Evolutionary conservation across 2,797 vertebrate genomes (phyloP).

Genomic region (Ara ararauna): DNA sequence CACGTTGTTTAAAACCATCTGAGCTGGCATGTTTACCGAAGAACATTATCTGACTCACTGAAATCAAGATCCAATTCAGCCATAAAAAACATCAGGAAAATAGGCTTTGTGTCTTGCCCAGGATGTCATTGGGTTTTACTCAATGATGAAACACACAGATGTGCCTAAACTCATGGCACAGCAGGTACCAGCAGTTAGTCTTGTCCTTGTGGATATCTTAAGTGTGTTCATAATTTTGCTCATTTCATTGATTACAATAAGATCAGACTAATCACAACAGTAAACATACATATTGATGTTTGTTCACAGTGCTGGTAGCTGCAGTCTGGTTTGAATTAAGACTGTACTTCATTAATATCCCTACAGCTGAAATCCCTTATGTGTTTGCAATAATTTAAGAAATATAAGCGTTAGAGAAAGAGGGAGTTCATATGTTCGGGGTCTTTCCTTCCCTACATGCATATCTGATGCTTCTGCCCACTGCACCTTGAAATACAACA

Average conservation of each 20-base stretch:
- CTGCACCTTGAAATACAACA: background rate
- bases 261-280: background rate
- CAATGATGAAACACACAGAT: background rate
- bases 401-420: background rate
- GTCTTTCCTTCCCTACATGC: background rate
- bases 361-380: background rate
- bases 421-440: background rate
- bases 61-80: constrained; percentile 9
- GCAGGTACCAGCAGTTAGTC: background rate
- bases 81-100: background rate
- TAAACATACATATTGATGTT: background rate
- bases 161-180: background rate
- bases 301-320: background rate
- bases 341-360: background rate
- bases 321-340: background rate
- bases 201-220: background rate
- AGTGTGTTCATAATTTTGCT: background rate
- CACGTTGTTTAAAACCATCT: constrained; percentile 8
- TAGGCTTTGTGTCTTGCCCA: background rate
- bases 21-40: background rate
- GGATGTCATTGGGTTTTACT: background rate
- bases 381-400: background rate
- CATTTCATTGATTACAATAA: background rate
- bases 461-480: background rate
- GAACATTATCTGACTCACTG: background rate